phyloP scores from a whole-genome alignment of 1,140 invertebrate species.

The Laupala kohalensis region DNA sequence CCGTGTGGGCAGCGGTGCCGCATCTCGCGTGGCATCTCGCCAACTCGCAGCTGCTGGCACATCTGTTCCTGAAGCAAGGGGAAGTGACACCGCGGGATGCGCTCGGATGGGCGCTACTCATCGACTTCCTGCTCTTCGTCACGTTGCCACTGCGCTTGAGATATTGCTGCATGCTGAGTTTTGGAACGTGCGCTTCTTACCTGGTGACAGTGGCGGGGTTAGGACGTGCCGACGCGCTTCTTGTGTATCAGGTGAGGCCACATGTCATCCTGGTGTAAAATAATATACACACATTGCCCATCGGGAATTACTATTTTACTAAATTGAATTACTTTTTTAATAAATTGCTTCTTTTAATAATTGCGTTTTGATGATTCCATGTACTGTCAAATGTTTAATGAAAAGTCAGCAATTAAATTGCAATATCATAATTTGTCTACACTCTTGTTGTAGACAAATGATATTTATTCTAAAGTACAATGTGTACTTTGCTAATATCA shows the following conservation, averaged over 20 bases:
- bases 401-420: too few species aligned
- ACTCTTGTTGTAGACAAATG: too few species aligned
- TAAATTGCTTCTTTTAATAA: too few species aligned
- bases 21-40: constrained; percentile 48
- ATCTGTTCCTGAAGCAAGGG: constrained; percentile 36
- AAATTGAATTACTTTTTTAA: too few species aligned
- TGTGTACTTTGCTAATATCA: too few species aligned
- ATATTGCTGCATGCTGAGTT: constrained; percentile 44
- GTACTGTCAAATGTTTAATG: too few species aligned
- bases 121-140: constrained; percentile 74
- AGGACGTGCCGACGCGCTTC: constrained; percentile 28
- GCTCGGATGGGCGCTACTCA: constrained; percentile 65
- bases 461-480: too few species aligned
- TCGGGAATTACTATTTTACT: too few species aligned
- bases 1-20: constrained; percentile 37
- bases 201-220: constrained; percentile 38
- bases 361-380: too few species aligned
- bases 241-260: constrained; percentile 45
- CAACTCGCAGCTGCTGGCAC: constrained; percentile 42
- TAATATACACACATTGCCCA: too few species aligned
- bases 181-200: constrained; percentile 43
- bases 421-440: too few species aligned
- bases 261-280: too few species aligned
- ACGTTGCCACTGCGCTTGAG: constrained; percentile 59
- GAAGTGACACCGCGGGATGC: constrained; percentile 40